phyloP scores from a whole-genome alignment of 1,140 invertebrate species.

The Drosophila hydei region DNA sequence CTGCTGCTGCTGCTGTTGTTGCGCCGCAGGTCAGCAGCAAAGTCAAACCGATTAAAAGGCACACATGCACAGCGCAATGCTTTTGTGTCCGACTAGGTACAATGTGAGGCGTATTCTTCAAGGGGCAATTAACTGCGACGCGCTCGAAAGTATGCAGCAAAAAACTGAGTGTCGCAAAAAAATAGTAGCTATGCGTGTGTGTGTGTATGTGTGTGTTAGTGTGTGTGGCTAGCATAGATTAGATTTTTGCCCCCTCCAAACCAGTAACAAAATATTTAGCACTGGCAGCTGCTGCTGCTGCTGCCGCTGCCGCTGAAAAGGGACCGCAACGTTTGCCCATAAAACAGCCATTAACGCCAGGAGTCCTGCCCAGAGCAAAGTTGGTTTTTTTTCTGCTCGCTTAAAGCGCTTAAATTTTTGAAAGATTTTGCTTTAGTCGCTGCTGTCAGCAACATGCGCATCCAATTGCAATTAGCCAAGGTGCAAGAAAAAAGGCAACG shows the following conservation, averaged over 20 bases:
- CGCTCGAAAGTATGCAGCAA: slow-evolving; percentile 52
- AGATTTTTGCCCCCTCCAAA: slow-evolving; percentile 53
- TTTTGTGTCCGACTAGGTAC: slow-evolving; percentile 58
- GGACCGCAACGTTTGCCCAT: slow-evolving; percentile 66
- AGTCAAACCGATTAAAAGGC: slow-evolving; percentile 78
- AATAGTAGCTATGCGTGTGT: slow-evolving; percentile 48
- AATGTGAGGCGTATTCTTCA: slow-evolving; percentile 67
- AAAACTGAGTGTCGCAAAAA: slow-evolving; percentile 64
- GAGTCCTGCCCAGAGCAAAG: slow-evolving; percentile 38
- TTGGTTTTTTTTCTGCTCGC: slow-evolving; percentile 17
- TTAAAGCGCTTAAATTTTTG: slow-evolving; percentile 70
- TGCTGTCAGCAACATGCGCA: slow-evolving; percentile 61
- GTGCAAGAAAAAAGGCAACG: slow-evolving; percentile 56
- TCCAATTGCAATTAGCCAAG: slow-evolving; percentile 74
- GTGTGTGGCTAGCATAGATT: slow-evolving; percentile 68
- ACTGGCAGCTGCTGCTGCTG: slow-evolving; percentile 59
- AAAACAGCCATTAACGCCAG: slow-evolving; percentile 80
- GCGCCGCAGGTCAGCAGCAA: slow-evolving; percentile 70
- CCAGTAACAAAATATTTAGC: slow-evolving; percentile 63
- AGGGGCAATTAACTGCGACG: slow-evolving; percentile 76
- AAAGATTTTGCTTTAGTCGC: slow-evolving; percentile 18
- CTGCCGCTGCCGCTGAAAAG: slow-evolving; percentile 41
- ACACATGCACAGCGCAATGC: slow-evolving; percentile 44
- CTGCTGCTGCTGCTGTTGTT: slow-evolving; percentile 31
- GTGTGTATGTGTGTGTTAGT: slow-evolving; percentile 29